Percentiles rank a stretch among this genome's conserved stretches.
These are phyloP conservation scores for Caligus rogercresseyi DNA, from an alignment of 1,140 invertebrate species.

Conservation along the genomic window DNA sequence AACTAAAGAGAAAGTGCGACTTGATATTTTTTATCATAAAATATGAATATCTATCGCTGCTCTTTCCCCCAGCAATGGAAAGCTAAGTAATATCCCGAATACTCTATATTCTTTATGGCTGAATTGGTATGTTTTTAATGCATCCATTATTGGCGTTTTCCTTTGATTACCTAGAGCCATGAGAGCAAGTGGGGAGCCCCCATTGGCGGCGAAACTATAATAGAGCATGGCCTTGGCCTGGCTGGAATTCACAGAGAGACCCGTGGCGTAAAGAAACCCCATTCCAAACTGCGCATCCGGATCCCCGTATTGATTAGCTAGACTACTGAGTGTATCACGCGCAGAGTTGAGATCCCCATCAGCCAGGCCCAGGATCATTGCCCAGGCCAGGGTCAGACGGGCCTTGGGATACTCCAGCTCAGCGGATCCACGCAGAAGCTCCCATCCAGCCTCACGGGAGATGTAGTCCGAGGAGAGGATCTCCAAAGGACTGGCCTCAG, in stretches of 20 bases:
- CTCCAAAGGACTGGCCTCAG: too few species aligned
- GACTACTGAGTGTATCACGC: slow-evolving; percentile 51
- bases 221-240: slow-evolving; percentile 75
- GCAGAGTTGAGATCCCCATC: slow-evolving; percentile 49
- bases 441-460: too few species aligned
- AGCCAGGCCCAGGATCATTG: slow-evolving; percentile 51
- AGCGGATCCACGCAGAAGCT: slow-evolving; percentile 47
- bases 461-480: too few species aligned
- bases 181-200: slow-evolving; percentile 72
- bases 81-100: too few species aligned
- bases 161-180: slow-evolving; percentile 84
- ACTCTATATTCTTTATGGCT: neutral
- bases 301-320: slow-evolving; percentile 49
- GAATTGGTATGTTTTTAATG: neutral
- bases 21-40: too few species aligned
- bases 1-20: too few species aligned
- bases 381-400: slow-evolving; percentile 64
- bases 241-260: slow-evolving; percentile 50
- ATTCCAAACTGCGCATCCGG: slow-evolving; percentile 71
- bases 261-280: slow-evolving; percentile 19
- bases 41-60: too few species aligned
- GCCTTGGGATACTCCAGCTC: slow-evolving; percentile 57
- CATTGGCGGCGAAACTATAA: slow-evolving; percentile 72
- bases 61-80: too few species aligned
- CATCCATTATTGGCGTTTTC: neutral